Percentiles rank a stretch among this genome's conserved stretches.
Conservation (phyloP, 2,888 invertebrate genomes). For the Cerastoderma edule region DNA sequence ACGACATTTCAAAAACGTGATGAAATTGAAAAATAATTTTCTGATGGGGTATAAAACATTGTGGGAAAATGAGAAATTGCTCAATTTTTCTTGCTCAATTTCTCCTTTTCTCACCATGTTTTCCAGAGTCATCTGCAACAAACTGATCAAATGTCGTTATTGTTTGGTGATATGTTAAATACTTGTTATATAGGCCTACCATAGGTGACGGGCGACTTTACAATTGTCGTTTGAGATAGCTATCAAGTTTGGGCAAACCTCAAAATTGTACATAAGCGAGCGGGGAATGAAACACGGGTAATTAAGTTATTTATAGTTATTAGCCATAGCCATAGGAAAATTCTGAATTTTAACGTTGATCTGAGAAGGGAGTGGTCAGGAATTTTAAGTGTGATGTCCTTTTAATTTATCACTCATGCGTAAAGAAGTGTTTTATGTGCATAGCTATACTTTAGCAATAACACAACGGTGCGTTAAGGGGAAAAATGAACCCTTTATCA, state of each 20-base stretch:
- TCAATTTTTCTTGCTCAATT: not conserved
- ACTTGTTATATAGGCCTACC: not conserved
- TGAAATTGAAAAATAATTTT: not conserved
- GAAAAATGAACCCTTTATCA: not conserved
- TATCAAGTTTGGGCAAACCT: not conserved
- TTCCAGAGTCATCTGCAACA: no score
- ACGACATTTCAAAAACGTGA: not conserved
- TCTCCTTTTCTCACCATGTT: conserved; percentile 11
- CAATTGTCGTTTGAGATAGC: not conserved
- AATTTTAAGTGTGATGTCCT: no score
- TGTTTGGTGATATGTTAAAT: not conserved
- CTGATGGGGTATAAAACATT: not conserved
- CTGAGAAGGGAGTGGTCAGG: no score
- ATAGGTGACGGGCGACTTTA: not conserved
- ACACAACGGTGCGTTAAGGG: no score
- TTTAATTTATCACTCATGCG: no score
- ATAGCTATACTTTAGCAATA: no score
- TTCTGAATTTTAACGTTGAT: no score
- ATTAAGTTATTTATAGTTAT: no score
- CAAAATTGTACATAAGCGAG: not conserved
- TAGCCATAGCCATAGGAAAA: no score
- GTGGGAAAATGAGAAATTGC: not conserved
- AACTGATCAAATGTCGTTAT: not conserved
- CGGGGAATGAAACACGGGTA: not conserved
- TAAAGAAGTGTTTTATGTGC: not conserved